These are phyloP conservation scores for Podabrus alpinus DNA, from an alignment of 2,888 invertebrate species.

Conservation along the genomic window DNA sequence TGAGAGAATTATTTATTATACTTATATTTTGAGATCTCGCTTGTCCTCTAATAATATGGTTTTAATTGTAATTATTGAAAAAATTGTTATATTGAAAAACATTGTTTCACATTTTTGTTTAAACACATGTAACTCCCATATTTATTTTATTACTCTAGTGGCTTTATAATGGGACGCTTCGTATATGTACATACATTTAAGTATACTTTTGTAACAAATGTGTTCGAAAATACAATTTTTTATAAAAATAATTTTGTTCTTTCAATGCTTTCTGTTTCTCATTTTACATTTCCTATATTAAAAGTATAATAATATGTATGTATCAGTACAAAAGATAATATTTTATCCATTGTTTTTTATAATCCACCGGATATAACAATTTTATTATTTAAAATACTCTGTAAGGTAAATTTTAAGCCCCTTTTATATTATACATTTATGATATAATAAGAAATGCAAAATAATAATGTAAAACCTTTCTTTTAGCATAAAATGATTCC, in stretches of 20 bases:
- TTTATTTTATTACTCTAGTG: not conserved
- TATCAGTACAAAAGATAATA: not conserved
- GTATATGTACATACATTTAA: not conserved
- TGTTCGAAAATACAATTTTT: not conserved
- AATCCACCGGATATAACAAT: not conserved
- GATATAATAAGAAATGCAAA: too few relatives aligned
- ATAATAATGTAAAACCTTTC: too few relatives aligned
- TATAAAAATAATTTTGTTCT: not conserved
- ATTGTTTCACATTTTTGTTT: not conserved
- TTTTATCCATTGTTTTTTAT: not conserved
- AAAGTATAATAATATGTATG: not conserved
- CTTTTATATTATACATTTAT: not conserved
- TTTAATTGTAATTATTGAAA: not conserved
- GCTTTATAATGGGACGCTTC: not conserved
- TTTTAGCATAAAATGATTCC: too few relatives aligned
- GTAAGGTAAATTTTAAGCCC: not conserved
- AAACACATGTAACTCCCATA: not conserved
- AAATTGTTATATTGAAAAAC: not conserved
- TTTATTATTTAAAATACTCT: not conserved
- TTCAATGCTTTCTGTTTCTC: not conserved
- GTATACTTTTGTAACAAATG: not conserved
- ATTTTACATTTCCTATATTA: not conserved
- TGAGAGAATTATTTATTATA: not conserved
- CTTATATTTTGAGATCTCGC: not conserved
- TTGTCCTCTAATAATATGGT: not conserved